These are phyloP conservation scores for Triplophysa bombifrons DNA, from an alignment of 2,797 vertebrate species.

Conservation along the genomic window DNA sequence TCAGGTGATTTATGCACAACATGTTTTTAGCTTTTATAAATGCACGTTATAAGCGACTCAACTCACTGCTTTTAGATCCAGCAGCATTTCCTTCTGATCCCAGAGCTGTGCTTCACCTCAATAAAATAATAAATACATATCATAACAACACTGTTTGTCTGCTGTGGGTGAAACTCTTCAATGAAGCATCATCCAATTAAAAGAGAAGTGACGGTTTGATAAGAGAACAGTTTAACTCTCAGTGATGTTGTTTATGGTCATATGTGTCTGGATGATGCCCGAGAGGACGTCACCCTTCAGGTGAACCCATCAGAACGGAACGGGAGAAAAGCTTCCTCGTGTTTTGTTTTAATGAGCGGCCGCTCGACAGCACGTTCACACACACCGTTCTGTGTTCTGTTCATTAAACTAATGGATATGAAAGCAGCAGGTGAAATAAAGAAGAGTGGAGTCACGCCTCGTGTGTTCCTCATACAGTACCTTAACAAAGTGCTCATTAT, in stretches of 20 bases:
- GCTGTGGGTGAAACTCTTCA: too few species aligned
- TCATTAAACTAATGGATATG: slow-evolving; percentile 82
- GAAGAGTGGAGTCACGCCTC: neutral
- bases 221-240: neutral
- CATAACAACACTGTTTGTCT: too few species aligned
- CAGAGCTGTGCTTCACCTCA: too few species aligned
- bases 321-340: too few species aligned
- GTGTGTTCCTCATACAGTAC: neutral
- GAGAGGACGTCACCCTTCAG: slow-evolving; percentile 45
- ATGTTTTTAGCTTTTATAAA: too few species aligned
- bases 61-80: too few species aligned
- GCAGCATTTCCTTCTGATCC: too few species aligned
- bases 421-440: slow-evolving; percentile 46
- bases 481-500: too few species aligned
- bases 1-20: too few species aligned
- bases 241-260: slow-evolving; percentile 41
- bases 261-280: slow-evolving; percentile 11
- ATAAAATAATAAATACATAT: too few species aligned
- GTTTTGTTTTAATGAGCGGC: slow-evolving; percentile 78
- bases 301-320: too few species aligned
- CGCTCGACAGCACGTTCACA: neutral
- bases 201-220: slow-evolving; percentile 33
- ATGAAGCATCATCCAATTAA: slow-evolving; percentile 43
- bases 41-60: too few species aligned
- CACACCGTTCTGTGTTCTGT: slow-evolving; percentile 60